Base-by-base conservation (phyloP, 2,888 invertebrate genomes). In the Smittia aterrima region DNA sequence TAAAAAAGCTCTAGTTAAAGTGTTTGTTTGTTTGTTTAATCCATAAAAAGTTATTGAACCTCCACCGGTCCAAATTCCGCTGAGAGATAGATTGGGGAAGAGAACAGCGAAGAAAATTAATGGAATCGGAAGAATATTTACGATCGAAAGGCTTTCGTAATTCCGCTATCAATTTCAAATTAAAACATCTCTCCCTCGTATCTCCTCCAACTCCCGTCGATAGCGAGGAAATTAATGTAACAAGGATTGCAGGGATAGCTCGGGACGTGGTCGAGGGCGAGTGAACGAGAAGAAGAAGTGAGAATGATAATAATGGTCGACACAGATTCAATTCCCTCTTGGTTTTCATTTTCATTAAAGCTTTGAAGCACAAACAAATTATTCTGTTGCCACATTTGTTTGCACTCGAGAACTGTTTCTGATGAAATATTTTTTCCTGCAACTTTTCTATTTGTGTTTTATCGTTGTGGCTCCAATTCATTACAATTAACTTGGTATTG, bases 101-200 rank as follows among this genome's bases (percentile, higher is more conserved):
- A 58, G 4, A 7, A n/a, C 53, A n/a, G 16, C 58, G 22, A 9
- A 22, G 58, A 22, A 58, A 58, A 58, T 9, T 58, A 58, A 58
- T 58, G 58, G 58, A 22, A 58, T 4, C 4, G 58, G 20, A 58
- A 58, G 58, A 20, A 58, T 18, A 58, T 58, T 58, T 58, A 58
- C 22, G 58, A 58, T 18, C 20, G 20, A 58, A 47, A 18, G 58
- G 20, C 58, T 18, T 58, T 58, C 58, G 58, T 58, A 58, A 58
- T 58, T 18, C 4, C 18, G 58, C 58, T 18, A 58, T 58, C 58
- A 58, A 58, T 58, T 58, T 58, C 58, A 58, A 58, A 58, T 58
- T 58, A 58, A 58, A 58, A 58, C 58, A 58, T 22, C 22, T 58
- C 11, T 58, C 18, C 9, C 22, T 58, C 47, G 11, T 38, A 7